These are phyloP conservation scores for Periophthalmus magnuspinnatus DNA, from an alignment of 2,797 vertebrate genomes.

Conservation along the genomic window DNA sequence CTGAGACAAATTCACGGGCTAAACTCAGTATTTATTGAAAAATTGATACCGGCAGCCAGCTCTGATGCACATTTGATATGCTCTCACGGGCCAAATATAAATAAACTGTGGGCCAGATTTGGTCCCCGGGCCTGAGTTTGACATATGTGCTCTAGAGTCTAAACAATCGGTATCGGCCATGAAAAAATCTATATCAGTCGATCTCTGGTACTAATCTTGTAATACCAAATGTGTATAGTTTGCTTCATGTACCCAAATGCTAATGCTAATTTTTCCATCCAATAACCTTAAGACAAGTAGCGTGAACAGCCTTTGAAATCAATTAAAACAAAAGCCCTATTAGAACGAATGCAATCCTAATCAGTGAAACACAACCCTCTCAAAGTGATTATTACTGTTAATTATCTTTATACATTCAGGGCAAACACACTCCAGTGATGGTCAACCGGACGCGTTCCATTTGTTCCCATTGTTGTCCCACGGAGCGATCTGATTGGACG, in stretches of 20 bases:
- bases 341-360: neutral
- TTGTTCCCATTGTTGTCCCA: constrained; percentile 62
- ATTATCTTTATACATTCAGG: constrained; percentile 38
- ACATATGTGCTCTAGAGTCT: too few relatives aligned
- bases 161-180: too few relatives aligned
- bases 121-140: too few relatives aligned
- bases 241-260: neutral
- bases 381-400: constrained; percentile 37
- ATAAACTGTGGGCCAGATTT: too few relatives aligned
- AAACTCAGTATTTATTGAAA: too few relatives aligned
- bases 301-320: neutral
- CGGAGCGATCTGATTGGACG: constrained; percentile 58
- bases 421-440: constrained; percentile 41
- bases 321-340: neutral
- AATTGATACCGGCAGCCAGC: too few relatives aligned
- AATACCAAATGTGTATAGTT: too few relatives aligned
- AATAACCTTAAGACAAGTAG: neutral
- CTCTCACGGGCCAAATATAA: too few relatives aligned
- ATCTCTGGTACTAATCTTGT: too few relatives aligned
- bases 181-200: too few relatives aligned
- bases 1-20: too few relatives aligned
- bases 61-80: too few relatives aligned
- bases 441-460: constrained; percentile 46
- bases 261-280: neutral
- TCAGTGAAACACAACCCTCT: constrained; percentile 1